Evolutionary conservation across 2,797 vertebrate genomes (phyloP).

Genomic region (Natrix natrix): DNA sequence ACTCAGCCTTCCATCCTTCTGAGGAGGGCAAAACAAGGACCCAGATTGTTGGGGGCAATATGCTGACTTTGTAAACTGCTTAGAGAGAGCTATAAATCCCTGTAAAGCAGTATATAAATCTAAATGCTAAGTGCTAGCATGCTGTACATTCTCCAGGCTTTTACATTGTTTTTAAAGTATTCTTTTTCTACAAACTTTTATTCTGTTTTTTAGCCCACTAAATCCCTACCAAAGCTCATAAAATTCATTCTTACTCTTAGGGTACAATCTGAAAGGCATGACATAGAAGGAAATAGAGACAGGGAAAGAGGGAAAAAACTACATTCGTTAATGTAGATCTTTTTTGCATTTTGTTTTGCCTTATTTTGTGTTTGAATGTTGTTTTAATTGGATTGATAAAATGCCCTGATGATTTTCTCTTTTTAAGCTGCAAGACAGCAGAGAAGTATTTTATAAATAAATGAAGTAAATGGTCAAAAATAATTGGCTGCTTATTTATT

Average conservation of each 20-base stretch:
- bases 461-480: conserved; percentile 1
- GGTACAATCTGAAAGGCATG: neutral
- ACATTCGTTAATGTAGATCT: neutral
- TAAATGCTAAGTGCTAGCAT: neutral
- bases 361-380: neutral
- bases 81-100: no score
- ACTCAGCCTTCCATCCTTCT: neutral
- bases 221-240: neutral
- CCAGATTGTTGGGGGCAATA: neutral
- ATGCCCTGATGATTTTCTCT: neutral
- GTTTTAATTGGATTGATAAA: neutral
- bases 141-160: neutral
- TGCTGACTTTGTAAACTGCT: no score
- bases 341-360: neutral
- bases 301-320: neutral
- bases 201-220: neutral
- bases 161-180: neutral
- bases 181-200: neutral
- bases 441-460: neutral
- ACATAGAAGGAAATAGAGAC: neutral
- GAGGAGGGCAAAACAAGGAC: neutral
- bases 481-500: conserved; percentile 14
- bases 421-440: neutral
- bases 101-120: no score
- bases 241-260: neutral